Evolutionary conservation across 2,797 vertebrate genomes (phyloP), one percentile per base, ranked within the genome.

Genomic region (Synaphobranchus kaupii): DNA sequence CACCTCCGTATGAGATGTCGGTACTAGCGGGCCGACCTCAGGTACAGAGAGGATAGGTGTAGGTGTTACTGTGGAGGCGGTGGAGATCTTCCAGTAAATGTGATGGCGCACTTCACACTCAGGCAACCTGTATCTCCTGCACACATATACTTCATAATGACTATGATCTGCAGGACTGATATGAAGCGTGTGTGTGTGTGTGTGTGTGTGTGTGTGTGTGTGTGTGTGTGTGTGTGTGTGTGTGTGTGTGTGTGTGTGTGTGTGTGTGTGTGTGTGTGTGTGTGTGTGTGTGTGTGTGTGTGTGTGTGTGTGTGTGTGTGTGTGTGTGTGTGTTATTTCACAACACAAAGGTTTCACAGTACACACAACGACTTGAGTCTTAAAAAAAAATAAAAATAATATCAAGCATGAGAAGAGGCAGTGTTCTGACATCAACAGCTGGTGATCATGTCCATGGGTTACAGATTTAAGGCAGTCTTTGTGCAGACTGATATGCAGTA

Each of bases 231-330:
- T 39, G 39, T 39, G 39, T 39, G 39, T 39, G 39, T 39, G n/a
- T 47, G 17, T 83, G 47, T 34, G 78, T 68, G 88, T 90, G 84
- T 31, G 58, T 39, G 39, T 39, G 39, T 39, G 39, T 39, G 39
- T 39, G 39, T 39, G 39, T 39, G n/a, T 47, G 17, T 83, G 47
- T 34, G 78, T 68, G 88, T 90, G 84, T 31, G 58, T 39, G 39
- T 39, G 39, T 39, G 39, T 39, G 39, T 39, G 39, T 39, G 39
- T 39, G 17, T 83, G 47, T 34, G 78, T 68, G 88, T 90, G 84
- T 31, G 58, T 39, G 39, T 39, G 39, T 39, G 39, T 47, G 17
- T 83, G 47, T 34, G 78, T 68, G 88, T 90, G 84, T 31, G 58
- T 39, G 39, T 39, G 39, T 39, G 39, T 39, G 39, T 39, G 39